Evolutionary conservation across 2,888 invertebrate genomes (phyloP).

Genomic region (Crioceris asparagi): DNA sequence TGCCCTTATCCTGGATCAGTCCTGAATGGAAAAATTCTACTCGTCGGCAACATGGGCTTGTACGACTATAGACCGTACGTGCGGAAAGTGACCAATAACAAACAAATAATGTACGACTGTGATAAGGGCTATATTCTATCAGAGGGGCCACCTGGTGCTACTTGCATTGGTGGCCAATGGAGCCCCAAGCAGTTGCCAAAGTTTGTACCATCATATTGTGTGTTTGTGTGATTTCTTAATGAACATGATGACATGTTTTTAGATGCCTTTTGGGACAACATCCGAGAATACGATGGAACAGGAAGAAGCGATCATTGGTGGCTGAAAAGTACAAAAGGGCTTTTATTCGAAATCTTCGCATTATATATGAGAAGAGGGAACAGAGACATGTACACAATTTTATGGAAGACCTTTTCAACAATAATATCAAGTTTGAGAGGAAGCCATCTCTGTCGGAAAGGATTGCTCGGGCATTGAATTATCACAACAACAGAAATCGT

Average conservation of each 20-base stretch:
- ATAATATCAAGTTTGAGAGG: too few species aligned
- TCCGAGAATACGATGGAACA: constrained; percentile 74
- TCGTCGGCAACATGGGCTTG: constrained; percentile 91
- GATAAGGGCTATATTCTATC: constrained; percentile 81
- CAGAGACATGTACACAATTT: constrained; percentile 33
- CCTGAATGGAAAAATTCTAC: constrained; percentile 76
- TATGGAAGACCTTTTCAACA: too few species aligned
- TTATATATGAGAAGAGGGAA: constrained; percentile 21
- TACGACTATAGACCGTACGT: constrained; percentile 94
- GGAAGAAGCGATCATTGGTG: constrained; percentile 50
- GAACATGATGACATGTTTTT: constrained; percentile 11
- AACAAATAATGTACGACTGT: constrained; percentile 94
- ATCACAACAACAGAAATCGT: too few species aligned
- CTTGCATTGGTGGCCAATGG: constrained; percentile 91
- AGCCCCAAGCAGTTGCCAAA: constrained; percentile 78
- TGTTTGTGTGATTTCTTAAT: constrained; percentile 2
- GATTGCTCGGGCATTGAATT: neutral
- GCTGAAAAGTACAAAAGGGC: constrained; percentile 31
- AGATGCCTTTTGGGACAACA: constrained; percentile 78
- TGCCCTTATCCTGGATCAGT: constrained; percentile 90
- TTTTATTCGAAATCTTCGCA: constrained; percentile 27
- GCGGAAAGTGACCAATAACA: constrained; percentile 78
- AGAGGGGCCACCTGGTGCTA: constrained; percentile 85
- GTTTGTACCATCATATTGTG: constrained; percentile 32
- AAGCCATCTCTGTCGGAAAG: too few species aligned